Evolutionary conservation across 2,888 invertebrate species (phyloP).

Genomic region (Sceliomorpha sp.): DNA sequence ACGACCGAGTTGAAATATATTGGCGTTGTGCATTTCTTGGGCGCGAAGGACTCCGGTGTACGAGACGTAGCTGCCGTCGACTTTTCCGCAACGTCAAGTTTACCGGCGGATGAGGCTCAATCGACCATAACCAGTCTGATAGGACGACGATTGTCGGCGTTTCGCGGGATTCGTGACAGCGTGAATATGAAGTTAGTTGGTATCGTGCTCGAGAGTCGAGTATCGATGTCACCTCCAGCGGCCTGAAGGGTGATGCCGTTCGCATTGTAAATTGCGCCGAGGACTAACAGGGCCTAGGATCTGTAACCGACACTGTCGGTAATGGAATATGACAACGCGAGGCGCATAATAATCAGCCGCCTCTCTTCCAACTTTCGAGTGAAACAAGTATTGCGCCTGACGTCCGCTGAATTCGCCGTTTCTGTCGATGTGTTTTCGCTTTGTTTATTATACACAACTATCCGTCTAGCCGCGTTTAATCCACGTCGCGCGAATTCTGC

Average conservation of each 20-base stretch:
- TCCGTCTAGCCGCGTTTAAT: conserved; percentile 35
- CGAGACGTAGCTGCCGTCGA: conserved; percentile 18
- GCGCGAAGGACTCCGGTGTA: conserved; percentile 26
- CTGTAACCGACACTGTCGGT: conserved; percentile 74
- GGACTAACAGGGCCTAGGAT: conserved; percentile 65
- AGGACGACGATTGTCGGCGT: conserved; percentile 57
- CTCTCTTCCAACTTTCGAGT: conserved; percentile 69
- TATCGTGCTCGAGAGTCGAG: conserved; percentile 56
- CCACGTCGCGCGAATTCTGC: conserved; percentile 34
- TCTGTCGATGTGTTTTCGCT: conserved; percentile 46
- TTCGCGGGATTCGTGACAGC: conserved; percentile 47
- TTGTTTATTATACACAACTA: conserved; percentile 46
- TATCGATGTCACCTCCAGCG: conserved; percentile 75
- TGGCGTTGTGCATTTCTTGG: conserved; percentile 36
- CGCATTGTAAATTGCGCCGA: conserved; percentile 72
- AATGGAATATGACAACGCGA: conserved; percentile 76
- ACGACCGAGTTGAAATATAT: conserved; percentile 36
- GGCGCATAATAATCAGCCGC: conserved; percentile 73
- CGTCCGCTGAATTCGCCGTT: conserved; percentile 55
- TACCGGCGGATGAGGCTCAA: conserved; percentile 35
- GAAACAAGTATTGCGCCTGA: conserved; percentile 71
- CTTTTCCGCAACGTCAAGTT: conserved; percentile 31
- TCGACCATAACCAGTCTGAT: conserved; percentile 55
- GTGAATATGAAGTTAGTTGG: conserved; percentile 60
- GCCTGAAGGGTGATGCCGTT: conserved; percentile 52